Evolutionary conservation across 1,140 invertebrate genomes (phyloP).

Genomic region (Lineus longissimus): DNA sequence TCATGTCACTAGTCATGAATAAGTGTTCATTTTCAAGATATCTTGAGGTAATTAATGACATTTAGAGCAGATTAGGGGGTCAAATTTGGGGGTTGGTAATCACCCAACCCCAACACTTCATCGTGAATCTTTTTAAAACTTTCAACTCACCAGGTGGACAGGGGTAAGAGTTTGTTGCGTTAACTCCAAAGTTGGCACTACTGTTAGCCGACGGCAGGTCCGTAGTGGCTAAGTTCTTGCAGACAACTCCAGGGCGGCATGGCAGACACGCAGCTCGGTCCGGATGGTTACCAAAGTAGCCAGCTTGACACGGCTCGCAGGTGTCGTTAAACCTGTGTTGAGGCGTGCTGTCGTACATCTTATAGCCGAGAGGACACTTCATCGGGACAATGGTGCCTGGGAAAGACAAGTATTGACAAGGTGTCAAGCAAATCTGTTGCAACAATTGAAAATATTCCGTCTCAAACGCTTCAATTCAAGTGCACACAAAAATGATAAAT

Average conservation of each 20-base stretch:
- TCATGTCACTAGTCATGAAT: no score
- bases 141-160: conserved; percentile 44
- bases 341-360: conserved; percentile 36
- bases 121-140: no score
- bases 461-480: no score
- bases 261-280: conserved; percentile 32
- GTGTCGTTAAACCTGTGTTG: conserved; percentile 39
- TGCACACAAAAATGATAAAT: no score
- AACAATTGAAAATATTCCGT: background rate
- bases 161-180: conserved; percentile 39
- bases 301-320: conserved; percentile 42
- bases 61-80: no score
- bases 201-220: conserved; percentile 39
- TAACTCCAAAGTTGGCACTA: conserved; percentile 31
- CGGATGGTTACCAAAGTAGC: conserved; percentile 36
- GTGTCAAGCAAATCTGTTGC: background rate
- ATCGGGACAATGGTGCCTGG: conserved; percentile 45
- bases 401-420: background rate
- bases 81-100: no score
- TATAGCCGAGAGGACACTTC: conserved; percentile 45
- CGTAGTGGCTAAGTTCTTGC: conserved; percentile 33
- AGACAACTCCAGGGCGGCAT: conserved; percentile 47
- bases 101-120: no score
- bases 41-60: no score
- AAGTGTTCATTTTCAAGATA: no score